These are phyloP conservation scores for Drosophila limbata DNA, from an alignment of 2,888 invertebrate species.

Conservation along the genomic window DNA sequence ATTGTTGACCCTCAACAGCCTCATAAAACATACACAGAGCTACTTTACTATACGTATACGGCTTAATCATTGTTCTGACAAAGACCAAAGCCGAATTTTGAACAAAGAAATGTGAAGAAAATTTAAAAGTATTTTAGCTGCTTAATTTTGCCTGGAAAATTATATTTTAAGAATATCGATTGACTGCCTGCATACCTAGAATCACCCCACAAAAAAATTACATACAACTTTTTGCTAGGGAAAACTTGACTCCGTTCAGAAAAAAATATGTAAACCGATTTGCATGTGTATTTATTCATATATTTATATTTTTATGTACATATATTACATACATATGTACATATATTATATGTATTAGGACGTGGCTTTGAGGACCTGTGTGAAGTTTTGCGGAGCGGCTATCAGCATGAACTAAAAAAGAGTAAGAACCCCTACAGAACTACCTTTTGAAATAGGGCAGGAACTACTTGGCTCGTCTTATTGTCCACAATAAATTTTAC, in stretches of 20 bases:
- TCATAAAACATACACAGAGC: background rate
- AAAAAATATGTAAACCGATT: background rate
- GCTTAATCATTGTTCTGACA: too few species aligned
- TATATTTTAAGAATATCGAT: background rate
- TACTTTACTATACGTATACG: background rate
- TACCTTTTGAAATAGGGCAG: background rate
- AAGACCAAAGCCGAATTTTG: slow-evolving; percentile 1
- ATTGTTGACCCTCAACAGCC: background rate
- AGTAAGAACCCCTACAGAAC: background rate
- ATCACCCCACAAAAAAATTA: background rate
- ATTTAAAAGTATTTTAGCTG: background rate
- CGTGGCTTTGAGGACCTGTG: background rate
- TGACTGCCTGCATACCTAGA: background rate
- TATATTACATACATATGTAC: too few species aligned
- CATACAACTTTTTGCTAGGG: background rate
- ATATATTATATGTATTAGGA: background rate
- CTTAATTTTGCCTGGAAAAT: background rate
- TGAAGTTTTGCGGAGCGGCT: background rate
- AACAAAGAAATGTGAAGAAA: slow-evolving; percentile 6
- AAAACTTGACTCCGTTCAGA: background rate
- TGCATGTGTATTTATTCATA: background rate
- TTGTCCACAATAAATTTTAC: slow-evolving; percentile 56
- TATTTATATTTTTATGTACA: too few species aligned
- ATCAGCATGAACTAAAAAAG: background rate
- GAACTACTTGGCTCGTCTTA: slow-evolving; percentile 1